Base-by-base conservation (phyloP, 1,140 invertebrate genomes). In the Acyrthosiphon pisum region DNA sequence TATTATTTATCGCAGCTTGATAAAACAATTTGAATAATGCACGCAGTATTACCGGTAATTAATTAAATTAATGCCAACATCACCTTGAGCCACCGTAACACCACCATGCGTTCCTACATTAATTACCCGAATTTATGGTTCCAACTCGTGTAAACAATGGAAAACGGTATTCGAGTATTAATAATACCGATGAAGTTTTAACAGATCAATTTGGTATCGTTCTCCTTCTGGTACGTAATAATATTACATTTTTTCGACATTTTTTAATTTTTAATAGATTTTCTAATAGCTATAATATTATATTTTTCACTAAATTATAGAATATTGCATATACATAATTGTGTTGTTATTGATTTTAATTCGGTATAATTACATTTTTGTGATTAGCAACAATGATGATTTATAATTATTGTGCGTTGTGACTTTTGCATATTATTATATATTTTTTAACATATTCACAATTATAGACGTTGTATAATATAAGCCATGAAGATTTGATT, bases 51-150 rank as follows among this genome's bases (percentile, higher is more conserved):
- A 41, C 50, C 50, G 48, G 88, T 89, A 89, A 89, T 89, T 89
- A 89, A 89, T 89, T 89, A 89, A 89, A 56, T 56, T 89, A 56
- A 89, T 89, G 50, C 88, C 50, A 89, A 89, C 53, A 89, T 89
- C 88, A 89, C 88, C 50, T 89, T 89, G 50, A 56, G 88, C 88
- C 35, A 89, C 88, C 18, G 23, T 56, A 89, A 56, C 88, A 89
- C 88, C 88, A 89, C 88, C 88, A 56, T 56, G 88, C 88, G 88
- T 89, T 56, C 26, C 88, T 89, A 89, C 35, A 89, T 56, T 89
- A 89, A 89, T 56, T 89, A 89, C 35, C 88, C 35, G 23, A 89
- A 89, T 89, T 89, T 89, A 89, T 89, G n/a, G 88, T 53, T 53
- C 48, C n/a, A 89, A 89, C 88, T 89, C 50, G 35, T 89, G 88